A percentile compares a stretch with the other conserved stretches of the same genome.
These are phyloP conservation scores for Brienomyrus longianalis DNA, from an alignment of 2,113 vertebrate species.

Conservation along the genomic window DNA sequence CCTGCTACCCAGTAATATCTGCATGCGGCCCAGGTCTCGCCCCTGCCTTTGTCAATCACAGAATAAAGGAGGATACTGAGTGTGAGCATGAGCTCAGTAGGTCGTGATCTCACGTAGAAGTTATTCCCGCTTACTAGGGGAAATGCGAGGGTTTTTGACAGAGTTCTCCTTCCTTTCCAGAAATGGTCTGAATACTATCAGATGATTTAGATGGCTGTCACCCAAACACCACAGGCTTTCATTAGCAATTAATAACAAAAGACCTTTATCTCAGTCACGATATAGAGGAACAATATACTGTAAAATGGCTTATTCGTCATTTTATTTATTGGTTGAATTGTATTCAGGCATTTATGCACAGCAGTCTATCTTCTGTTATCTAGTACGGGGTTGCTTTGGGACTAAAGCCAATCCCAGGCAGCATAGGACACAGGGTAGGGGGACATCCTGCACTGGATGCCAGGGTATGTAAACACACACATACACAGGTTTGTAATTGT, in stretches of 20 bases:
- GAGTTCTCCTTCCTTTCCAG: neutral
- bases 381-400: neutral
- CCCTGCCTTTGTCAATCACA: neutral
- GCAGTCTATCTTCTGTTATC: neutral
- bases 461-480: neutral
- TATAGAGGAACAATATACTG: neutral
- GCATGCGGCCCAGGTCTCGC: neutral
- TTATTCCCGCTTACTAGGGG: constrained; percentile 1
- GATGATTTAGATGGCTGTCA: neutral
- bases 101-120: neutral
- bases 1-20: neutral
- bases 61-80: neutral
- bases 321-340: neutral
- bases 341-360: neutral
- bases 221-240: neutral
- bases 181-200: neutral
- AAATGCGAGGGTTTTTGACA: neutral
- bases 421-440: neutral
- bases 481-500: neutral
- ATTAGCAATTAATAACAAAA: neutral
- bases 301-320: neutral
- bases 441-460: neutral
- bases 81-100: neutral
- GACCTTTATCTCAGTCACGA: neutral
- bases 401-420: neutral